Base-by-base conservation (phyloP, 1,140 invertebrate genomes). In the Eriosoma lanigerum region DNA sequence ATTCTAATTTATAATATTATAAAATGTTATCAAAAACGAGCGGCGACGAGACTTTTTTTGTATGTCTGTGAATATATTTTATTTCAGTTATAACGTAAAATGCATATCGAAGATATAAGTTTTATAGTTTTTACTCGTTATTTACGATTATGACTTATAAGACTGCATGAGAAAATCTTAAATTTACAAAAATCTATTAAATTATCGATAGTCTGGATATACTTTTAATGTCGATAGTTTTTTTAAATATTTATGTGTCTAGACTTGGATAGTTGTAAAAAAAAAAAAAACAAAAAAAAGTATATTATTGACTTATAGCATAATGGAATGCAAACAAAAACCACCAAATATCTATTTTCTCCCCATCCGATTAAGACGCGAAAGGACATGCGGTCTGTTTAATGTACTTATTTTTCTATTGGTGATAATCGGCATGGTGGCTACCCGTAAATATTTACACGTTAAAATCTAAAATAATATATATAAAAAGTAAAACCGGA, bases 361-460 rank as follows among this genome's bases (percentile, higher is more conserved):
- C 15, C 32, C 56, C n/a, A 56, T 19, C 38, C 21, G n/a, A 44
- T 17, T 29, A 56, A 56, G n/a, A 58, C 5, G 1, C n/a, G 1
- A 17, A 54, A 15, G 29, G 72, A 46, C 26, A 10, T 46, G 32
- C 62, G 64, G 32, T 68, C 38, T 75, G 72, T 75, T 75, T 75
- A 58, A 44, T 75, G 9, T 75, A 75, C n/a, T 75, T 38, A 13
- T 75, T n/a, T 56, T 54, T 38, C 50, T 75, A 56, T 75, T 56
- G 44, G 46, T 17, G 46, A 38, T 75, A 56, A 44, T 75, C 19
- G 72, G 13, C 38, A 26, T 15, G 19, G 72, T 56, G 3, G 32
- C 29, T 38, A 24, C 3, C n/a, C 19, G 72, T 75, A 75, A 75
- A 75, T 75, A 75, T 75, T 75, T 75, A 75, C 29, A 24, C 72